Conservation (phyloP, 2,888 invertebrate genomes). For the Mythimna impura region DNA sequence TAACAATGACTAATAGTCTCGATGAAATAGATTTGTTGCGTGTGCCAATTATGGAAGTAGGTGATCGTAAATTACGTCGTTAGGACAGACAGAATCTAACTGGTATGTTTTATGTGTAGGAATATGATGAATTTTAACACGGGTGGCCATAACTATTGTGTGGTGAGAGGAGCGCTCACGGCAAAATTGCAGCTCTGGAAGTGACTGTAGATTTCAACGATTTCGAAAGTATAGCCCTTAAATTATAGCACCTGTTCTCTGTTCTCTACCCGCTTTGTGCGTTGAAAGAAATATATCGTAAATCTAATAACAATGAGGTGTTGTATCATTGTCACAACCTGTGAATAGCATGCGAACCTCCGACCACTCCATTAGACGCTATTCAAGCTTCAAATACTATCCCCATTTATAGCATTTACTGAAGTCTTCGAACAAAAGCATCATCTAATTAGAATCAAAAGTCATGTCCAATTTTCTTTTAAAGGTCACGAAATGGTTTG, state of each 20-base stretch:
- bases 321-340: constrained; percentile 51
- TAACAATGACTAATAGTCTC: constrained; percentile 71
- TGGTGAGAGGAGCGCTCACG: constrained; percentile 39
- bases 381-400: constrained; percentile 38
- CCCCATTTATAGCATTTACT: constrained; percentile 51
- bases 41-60: constrained; percentile 72
- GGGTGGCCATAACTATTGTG: constrained; percentile 25
- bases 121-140: constrained; percentile 60
- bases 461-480: constrained; percentile 77
- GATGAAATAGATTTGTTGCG: constrained; percentile 71
- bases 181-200: constrained; percentile 22
- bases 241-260: constrained; percentile 23
- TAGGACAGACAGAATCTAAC: constrained; percentile 60
- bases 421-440: constrained; percentile 63
- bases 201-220: constrained; percentile 12
- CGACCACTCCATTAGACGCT: constrained; percentile 44
- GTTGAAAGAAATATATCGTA: constrained; percentile 29
- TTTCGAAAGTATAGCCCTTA: constrained; percentile 21
- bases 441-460: constrained; percentile 76
- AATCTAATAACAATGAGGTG: constrained; percentile 44
- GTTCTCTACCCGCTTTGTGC: constrained; percentile 19
- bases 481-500: constrained; percentile 74
- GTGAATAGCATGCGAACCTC: constrained; percentile 48
- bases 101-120: constrained; percentile 51
- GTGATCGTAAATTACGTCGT: constrained; percentile 68